Conservation (phyloP, 2,888 invertebrate genomes). For the Zaprionus bogoriensis region DNA sequence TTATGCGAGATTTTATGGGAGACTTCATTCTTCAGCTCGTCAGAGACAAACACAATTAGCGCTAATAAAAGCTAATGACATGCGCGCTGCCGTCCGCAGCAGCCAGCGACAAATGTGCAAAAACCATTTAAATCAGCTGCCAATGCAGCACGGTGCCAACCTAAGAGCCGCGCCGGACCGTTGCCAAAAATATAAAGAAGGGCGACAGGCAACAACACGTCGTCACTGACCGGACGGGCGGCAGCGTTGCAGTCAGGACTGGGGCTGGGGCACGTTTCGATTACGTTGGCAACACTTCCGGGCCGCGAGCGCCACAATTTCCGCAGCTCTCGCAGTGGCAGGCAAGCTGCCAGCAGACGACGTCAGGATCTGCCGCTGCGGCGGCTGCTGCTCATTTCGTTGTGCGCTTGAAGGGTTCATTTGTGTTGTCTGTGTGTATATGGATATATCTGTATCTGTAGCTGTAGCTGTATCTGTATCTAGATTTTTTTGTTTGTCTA, state of each 20-base stretch:
- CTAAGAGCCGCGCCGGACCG: background rate
- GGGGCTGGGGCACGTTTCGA: slow-evolving; percentile 60
- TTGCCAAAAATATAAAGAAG: slow-evolving; percentile 32
- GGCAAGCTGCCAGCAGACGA: slow-evolving; percentile 59
- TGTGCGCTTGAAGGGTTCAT: slow-evolving; percentile 68
- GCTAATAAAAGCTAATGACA: slow-evolving; percentile 54
- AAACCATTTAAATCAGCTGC: slow-evolving; percentile 63
- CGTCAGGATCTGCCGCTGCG: slow-evolving; percentile 24
- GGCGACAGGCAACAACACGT: slow-evolving; percentile 15
- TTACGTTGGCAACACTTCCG: slow-evolving; percentile 74
- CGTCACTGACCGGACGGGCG: slow-evolving; percentile 43
- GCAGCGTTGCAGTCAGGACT: background rate
- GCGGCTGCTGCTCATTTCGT: slow-evolving; percentile 45
- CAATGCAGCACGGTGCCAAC: slow-evolving; percentile 14
- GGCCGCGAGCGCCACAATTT: slow-evolving; percentile 73
- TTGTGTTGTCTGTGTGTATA: slow-evolving; percentile 36
- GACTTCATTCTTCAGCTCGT: background rate
- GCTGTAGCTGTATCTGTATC: background rate
- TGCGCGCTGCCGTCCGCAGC: slow-evolving; percentile 34
- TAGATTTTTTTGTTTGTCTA: slow-evolving; percentile 17
- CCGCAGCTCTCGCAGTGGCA: slow-evolving; percentile 54
- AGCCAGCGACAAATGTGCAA: slow-evolving; percentile 49
- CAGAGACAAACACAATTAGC: slow-evolving; percentile 49
- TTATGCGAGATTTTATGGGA: no score
- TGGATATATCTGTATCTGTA: background rate